Percentiles rank a stretch among this genome's conserved stretches.
These are phyloP conservation scores for Synergus itoensis DNA, from an alignment of 2,888 invertebrate genomes.

Conservation along the genomic window DNA sequence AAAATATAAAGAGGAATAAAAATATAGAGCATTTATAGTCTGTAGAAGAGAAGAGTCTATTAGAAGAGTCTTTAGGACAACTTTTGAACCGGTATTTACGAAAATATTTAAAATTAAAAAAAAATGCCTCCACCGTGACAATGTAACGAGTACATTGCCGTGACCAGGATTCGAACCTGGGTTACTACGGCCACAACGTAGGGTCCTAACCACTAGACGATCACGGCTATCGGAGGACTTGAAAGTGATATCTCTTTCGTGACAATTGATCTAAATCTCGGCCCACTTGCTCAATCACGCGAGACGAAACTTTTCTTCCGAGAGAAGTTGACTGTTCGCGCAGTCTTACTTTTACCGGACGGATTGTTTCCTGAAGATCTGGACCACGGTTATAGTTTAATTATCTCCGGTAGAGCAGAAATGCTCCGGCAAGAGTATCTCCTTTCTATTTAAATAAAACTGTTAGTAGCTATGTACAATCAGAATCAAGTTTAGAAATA, in stretches of 20 bases:
- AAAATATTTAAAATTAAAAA: background rate
- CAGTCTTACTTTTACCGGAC: background rate
- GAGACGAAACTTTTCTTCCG: background rate
- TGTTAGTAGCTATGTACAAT: no score
- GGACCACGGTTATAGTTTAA: no score
- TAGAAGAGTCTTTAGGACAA: no score
- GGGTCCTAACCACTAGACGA: slow-evolving; percentile 73
- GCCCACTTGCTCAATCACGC: background rate
- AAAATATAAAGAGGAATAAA: background rate
- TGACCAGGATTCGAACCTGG: slow-evolving; percentile 76
- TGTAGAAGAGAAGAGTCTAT: no score
- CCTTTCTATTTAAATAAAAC: no score
- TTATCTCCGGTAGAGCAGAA: no score
- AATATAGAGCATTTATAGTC: background rate
- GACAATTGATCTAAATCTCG: background rate
- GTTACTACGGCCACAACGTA: slow-evolving; percentile 79
- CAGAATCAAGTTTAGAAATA: no score
- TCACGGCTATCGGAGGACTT: slow-evolving; percentile 57
- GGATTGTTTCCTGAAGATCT: background rate
- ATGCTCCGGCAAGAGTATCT: no score
- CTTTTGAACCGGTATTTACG: no score
- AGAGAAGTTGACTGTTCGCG: background rate
- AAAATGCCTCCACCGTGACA: slow-evolving; percentile 16
- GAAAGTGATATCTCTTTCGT: background rate
- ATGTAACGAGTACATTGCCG: background rate